Evolutionary conservation across 1,140 invertebrate genomes (phyloP).

Genomic region (Bombus waltoni): DNA sequence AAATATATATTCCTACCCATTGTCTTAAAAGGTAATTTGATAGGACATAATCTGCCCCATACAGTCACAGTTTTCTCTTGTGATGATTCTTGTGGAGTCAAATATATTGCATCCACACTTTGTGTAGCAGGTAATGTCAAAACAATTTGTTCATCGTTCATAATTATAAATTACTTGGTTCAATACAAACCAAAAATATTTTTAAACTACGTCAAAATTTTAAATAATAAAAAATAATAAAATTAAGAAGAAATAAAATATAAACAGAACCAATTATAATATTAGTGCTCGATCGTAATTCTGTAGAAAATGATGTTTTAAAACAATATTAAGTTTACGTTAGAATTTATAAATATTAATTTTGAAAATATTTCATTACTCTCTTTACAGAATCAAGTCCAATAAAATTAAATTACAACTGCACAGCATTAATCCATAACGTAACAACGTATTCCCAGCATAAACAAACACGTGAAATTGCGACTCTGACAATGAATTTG

Average conservation of each 20-base stretch:
- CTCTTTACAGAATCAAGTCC: not conserved
- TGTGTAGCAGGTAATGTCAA: slow-evolving; percentile 71
- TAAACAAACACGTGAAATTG: not conserved
- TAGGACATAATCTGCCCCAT: slow-evolving; percentile 73
- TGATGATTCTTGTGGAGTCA: slow-evolving; percentile 61
- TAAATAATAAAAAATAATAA: not conserved
- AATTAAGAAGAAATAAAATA: not conserved
- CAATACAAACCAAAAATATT: slow-evolving; percentile 30
- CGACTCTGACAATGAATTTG: not conserved
- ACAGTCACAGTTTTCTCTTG: slow-evolving; percentile 24
- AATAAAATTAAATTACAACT: not conserved
- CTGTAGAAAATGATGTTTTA: not conserved
- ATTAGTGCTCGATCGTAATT: not conserved
- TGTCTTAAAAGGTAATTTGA: slow-evolving; percentile 36
- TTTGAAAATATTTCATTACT: not conserved
- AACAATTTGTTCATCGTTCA: slow-evolving; percentile 48
- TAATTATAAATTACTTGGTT: slow-evolving; percentile 40
- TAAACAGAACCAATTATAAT: not conserved
- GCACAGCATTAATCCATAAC: not conserved
- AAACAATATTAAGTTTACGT: not conserved
- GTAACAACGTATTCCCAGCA: not conserved
- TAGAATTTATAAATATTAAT: not conserved
- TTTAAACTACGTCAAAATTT: not conserved
- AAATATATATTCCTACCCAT: slow-evolving; percentile 64
- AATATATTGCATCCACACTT: slow-evolving; percentile 58